phyloP scores from a whole-genome alignment of 2,888 invertebrate species.

The Ornithoptera priamus region DNA sequence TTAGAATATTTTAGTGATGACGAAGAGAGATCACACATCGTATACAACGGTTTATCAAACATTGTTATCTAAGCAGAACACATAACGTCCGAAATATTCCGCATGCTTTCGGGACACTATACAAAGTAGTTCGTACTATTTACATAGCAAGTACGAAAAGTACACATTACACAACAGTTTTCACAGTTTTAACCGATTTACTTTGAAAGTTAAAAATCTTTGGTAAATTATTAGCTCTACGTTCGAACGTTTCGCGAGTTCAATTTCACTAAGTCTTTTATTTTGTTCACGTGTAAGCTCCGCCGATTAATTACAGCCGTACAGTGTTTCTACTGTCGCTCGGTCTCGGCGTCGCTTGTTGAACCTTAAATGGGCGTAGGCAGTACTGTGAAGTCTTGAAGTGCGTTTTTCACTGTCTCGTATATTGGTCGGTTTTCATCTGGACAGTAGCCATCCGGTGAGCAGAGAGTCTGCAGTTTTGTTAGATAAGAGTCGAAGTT shows the following conservation, averaged over 20 bases:
- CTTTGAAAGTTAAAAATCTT: constrained; percentile 46
- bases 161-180: constrained; percentile 26
- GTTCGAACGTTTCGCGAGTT: constrained; percentile 29
- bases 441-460: constrained; percentile 89
- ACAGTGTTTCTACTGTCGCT: constrained; percentile 61
- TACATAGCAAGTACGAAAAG: neutral
- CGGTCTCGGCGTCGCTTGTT: constrained; percentile 73
- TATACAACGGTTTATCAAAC: constrained; percentile 78
- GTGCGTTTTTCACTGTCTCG: constrained; percentile 93
- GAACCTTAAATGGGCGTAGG: constrained; percentile 91
- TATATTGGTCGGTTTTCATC: constrained; percentile 93
- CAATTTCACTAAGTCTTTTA: constrained; percentile 38
- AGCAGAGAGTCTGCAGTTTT: constrained; percentile 94
- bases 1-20: constrained; percentile 62
- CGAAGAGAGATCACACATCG: constrained; percentile 74
- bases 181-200: constrained; percentile 36
- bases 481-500: constrained; percentile 96
- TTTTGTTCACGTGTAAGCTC: constrained; percentile 51
- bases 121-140: constrained; percentile 36
- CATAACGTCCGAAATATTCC: constrained; percentile 41
- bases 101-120: constrained; percentile 37
- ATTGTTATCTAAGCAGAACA: constrained; percentile 66
- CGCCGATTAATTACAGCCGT: constrained; percentile 52
- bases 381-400: constrained; percentile 94
- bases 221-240: constrained; percentile 46